Evolutionary conservation across 2,113 vertebrate genomes (phyloP).

Genomic region (Notarius quadriscutis): DNA sequence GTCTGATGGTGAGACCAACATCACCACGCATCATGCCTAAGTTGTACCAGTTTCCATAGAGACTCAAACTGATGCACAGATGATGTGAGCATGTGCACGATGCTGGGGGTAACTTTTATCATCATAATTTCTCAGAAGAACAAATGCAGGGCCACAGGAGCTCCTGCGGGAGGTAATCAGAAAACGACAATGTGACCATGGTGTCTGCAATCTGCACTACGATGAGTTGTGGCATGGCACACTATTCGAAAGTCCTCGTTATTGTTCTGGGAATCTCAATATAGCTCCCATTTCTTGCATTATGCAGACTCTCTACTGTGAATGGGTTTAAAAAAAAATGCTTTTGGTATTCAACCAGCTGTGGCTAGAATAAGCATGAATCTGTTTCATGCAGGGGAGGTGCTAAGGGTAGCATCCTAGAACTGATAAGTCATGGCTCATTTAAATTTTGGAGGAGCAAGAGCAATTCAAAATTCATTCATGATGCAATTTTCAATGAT

Average conservation of each 20-base stretch:
- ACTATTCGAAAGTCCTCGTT: conserved; percentile 3
- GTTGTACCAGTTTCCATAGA: conserved; percentile 60
- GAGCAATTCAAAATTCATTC: neutral
- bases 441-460: neutral
- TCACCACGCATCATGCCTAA: conserved; percentile 48
- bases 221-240: neutral
- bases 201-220: neutral
- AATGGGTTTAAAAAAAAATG: neutral
- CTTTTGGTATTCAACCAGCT: neutral
- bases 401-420: neutral
- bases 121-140: conserved; percentile 55
- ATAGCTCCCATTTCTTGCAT: conserved; percentile 18
- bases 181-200: conserved; percentile 10
- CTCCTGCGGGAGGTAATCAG: conserved; percentile 36
- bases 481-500: neutral
- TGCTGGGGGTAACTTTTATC: conserved; percentile 46
- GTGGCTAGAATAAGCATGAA: neutral
- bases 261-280: conserved; percentile 15
- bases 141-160: conserved; percentile 35
- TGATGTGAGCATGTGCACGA: conserved; percentile 40
- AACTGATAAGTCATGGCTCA: neutral
- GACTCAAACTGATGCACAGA: conserved; percentile 50
- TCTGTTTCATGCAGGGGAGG: neutral
- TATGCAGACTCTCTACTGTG: conserved; percentile 5
- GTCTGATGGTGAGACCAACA: conserved; percentile 41